phyloP scores from a whole-genome alignment of 2,888 invertebrate species.

The Synergus japonicus region DNA sequence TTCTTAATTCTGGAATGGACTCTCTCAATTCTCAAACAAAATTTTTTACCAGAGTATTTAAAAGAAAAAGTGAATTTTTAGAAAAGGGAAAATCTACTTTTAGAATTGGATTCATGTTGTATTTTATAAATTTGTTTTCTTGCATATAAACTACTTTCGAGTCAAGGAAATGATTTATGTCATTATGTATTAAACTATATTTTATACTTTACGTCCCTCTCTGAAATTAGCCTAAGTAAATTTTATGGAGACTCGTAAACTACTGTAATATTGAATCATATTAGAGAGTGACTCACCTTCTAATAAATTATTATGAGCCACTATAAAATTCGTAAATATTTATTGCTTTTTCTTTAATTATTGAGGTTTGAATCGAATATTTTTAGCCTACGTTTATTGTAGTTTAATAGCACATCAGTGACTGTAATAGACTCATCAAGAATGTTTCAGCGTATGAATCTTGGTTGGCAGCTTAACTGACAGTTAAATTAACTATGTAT shows the following conservation, averaged over 20 bases:
- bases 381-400: not conserved
- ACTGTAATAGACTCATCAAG: conserved; percentile 15
- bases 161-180: conserved; percentile 9
- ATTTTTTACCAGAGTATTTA: not conserved
- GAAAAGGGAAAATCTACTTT: not conserved
- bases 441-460: conserved; percentile 1
- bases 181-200: conserved; percentile 25
- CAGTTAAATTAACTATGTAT: conserved; percentile 18
- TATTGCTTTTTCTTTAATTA: not conserved
- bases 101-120: too few species aligned
- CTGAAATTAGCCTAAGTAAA: conserved; percentile 28
- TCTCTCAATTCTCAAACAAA: not conserved
- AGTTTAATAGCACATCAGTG: not conserved
- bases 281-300: conserved; percentile 28
- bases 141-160: conserved; percentile 13
- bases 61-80: not conserved
- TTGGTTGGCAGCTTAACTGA: conserved; percentile 14
- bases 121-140: not conserved
- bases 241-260: conserved; percentile 34
- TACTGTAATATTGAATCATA: conserved; percentile 31
- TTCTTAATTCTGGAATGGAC: conserved; percentile 30
- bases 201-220: not conserved
- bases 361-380: too few species aligned
- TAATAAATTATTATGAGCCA: conserved; percentile 25
- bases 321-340: conserved; percentile 5